Conservation (phyloP, 2,888 invertebrate species). For the Drosophila eohydei region DNA sequence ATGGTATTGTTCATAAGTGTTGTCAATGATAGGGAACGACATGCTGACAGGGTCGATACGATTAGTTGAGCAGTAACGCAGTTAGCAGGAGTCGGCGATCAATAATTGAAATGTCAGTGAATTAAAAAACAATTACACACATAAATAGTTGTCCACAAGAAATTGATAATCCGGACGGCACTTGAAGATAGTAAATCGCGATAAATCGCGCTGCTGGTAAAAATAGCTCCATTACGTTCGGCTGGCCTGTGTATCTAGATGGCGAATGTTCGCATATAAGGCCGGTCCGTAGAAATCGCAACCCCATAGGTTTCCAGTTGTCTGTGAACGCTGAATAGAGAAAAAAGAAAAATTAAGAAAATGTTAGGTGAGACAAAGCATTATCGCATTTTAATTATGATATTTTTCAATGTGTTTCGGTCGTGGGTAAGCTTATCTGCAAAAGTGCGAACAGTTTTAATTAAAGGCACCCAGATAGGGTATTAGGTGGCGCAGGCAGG, state of each 20-base stretch:
- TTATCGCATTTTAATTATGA: slow-evolving; percentile 65
- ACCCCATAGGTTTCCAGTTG: neutral
- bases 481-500: slow-evolving; percentile 41
- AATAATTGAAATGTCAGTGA: slow-evolving; percentile 42
- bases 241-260: neutral
- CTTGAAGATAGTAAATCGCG: slow-evolving; percentile 17
- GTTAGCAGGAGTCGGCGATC: slow-evolving; percentile 39
- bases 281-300: neutral
- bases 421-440: slow-evolving; percentile 57
- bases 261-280: neutral
- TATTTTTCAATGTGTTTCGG: slow-evolving; percentile 39
- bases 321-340: neutral
- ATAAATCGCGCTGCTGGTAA: slow-evolving; percentile 26
- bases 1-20: slow-evolving; percentile 25
- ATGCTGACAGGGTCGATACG: slow-evolving; percentile 22
- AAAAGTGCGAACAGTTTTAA: slow-evolving; percentile 62
- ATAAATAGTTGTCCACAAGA: slow-evolving; percentile 16
- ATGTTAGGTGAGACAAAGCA: slow-evolving; percentile 42
- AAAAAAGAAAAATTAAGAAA: slow-evolving; percentile 22
- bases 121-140: slow-evolving; percentile 49
- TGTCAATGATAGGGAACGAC: slow-evolving; percentile 10
- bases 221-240: slow-evolving; percentile 23
- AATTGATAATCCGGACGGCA: slow-evolving; percentile 53
- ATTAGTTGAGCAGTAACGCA: slow-evolving; percentile 37
- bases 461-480: slow-evolving; percentile 50